These are phyloP conservation scores for Ctenodactylus gundi DNA, from an alignment of 2,113 vertebrate species.

Conservation along the genomic window DNA sequence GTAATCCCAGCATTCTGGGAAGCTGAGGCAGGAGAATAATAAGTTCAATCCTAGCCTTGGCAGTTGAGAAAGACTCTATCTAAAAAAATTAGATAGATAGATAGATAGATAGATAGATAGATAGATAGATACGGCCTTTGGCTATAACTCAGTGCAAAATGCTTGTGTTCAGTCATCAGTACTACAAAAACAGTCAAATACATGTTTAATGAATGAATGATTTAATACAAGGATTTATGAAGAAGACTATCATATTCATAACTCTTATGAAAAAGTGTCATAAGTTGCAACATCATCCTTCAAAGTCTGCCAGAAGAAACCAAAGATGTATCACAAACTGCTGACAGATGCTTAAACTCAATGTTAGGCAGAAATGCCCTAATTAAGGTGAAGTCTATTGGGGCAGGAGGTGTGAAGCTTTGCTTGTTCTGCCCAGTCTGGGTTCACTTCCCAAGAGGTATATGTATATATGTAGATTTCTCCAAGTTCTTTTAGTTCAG, in stretches of 20 bases:
- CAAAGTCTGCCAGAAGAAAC: not conserved
- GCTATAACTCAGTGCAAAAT: no score
- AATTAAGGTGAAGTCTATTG: not conserved
- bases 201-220: not conserved
- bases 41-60: no score
- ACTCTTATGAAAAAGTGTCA: not conserved
- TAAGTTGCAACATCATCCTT: not conserved
- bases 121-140: no score
- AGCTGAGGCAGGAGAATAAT: no score
- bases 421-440: not conserved
- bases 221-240: not conserved
- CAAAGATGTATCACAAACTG: not conserved
- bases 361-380: not conserved
- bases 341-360: not conserved
- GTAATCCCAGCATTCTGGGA: no score
- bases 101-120: no score
- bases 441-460: not conserved
- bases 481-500: not conserved
- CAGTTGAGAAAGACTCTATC: no score
- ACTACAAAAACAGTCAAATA: no score
- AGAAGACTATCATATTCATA: not conserved
- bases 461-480: not conserved
- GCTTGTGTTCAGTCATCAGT: no score
- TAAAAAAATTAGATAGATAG: no score
- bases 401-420: not conserved